phyloP scores from a whole-genome alignment of 2,797 vertebrate genomes.

The Anguilla megastoma region DNA sequence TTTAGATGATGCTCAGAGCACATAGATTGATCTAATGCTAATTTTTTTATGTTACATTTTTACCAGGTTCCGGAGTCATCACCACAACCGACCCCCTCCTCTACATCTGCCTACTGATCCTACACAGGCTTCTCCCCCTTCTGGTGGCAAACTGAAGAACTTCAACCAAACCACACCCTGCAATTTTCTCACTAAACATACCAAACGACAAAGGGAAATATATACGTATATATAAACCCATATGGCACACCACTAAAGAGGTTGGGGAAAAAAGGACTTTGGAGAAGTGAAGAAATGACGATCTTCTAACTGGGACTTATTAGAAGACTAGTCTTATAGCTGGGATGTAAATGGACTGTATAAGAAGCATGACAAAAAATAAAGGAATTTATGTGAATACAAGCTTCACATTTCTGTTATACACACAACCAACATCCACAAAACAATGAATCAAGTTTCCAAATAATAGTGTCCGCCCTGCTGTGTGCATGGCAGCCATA shows the following conservation, averaged over 20 bases:
- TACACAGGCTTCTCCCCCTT: slow-evolving; percentile 82
- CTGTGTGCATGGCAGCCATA: slow-evolving; percentile 71
- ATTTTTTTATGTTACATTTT: background rate
- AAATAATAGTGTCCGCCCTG: slow-evolving; percentile 68
- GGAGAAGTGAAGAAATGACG: slow-evolving; percentile 14
- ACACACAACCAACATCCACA: slow-evolving; percentile 67
- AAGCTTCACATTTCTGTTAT: slow-evolving; percentile 63
- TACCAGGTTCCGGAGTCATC: slow-evolving; percentile 76
- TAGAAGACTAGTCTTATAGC: slow-evolving; percentile 50
- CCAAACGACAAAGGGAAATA: slow-evolving; percentile 62
- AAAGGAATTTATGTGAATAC: slow-evolving; percentile 62
- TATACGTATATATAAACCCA: slow-evolving; percentile 43
- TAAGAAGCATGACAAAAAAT: slow-evolving; percentile 74
- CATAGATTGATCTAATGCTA: background rate
- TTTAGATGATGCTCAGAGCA: background rate
- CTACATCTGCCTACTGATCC: slow-evolving; percentile 76
- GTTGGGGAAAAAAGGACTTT: slow-evolving; percentile 23
- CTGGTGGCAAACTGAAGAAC: slow-evolving; percentile 80
- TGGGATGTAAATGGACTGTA: slow-evolving; percentile 70
- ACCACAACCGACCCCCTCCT: slow-evolving; percentile 75
- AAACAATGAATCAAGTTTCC: slow-evolving; percentile 70
- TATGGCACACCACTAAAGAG: slow-evolving; percentile 54
- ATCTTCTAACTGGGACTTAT: slow-evolving; percentile 48
- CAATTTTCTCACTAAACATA: slow-evolving; percentile 61
- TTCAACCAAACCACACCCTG: slow-evolving; percentile 53